Evolutionary conservation across 2,113 vertebrate species (phyloP).

Genomic region (Boulengeromyrus knoepffleri): DNA sequence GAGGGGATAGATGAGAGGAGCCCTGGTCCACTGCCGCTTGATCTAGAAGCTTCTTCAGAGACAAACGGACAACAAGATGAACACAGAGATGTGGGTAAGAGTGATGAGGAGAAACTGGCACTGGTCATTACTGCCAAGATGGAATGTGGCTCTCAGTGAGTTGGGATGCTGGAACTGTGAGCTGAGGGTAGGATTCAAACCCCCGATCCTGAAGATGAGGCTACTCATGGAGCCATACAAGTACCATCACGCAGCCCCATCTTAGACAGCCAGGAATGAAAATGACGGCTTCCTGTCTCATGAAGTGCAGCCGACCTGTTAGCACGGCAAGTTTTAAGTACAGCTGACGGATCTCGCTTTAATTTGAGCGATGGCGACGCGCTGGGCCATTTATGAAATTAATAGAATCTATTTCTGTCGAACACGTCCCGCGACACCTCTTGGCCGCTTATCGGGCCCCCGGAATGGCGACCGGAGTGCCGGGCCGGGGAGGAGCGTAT

Average conservation of each 20-base stretch:
- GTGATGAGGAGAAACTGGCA: background rate
- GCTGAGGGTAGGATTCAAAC: background rate
- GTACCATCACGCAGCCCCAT: background rate
- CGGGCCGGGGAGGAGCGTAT: background rate
- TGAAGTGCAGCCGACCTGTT: background rate
- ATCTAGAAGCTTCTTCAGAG: background rate
- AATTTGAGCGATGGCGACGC: background rate
- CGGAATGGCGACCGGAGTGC: background rate
- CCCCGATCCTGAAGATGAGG: background rate
- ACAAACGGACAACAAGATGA: background rate
- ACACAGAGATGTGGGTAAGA: background rate
- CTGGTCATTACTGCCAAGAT: background rate
- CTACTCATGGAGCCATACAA: background rate
- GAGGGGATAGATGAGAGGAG: background rate
- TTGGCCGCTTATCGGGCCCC: background rate
- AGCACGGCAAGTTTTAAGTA: background rate
- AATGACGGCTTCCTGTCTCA: background rate
- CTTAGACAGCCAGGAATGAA: background rate
- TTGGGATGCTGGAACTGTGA: background rate
- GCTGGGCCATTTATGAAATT: constrained; percentile 16
- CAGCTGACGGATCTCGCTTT: background rate
- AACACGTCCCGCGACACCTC: constrained; percentile 17
- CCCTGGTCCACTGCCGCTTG: background rate
- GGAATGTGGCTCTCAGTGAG: background rate
- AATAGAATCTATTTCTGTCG: constrained; percentile 21